Evolutionary conservation across 2,797 vertebrate species (phyloP).

Genomic region (Chrysocyon brachyurus): DNA sequence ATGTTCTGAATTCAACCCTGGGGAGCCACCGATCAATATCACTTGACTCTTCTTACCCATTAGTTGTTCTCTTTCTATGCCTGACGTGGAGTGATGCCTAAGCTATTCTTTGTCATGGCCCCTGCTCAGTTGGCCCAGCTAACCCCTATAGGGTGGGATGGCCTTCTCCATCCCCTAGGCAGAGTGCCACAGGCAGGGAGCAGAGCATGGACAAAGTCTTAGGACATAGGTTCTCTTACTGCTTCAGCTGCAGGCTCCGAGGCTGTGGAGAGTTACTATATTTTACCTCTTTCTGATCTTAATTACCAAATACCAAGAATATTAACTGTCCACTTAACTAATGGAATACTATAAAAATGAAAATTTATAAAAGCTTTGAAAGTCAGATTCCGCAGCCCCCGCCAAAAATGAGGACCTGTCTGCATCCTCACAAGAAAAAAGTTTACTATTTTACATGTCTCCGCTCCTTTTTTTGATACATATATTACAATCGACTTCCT

Average conservation of each 20-base stretch:
- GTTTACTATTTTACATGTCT: not conserved
- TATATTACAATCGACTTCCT: slow-evolving; percentile 36
- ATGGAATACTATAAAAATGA: not conserved
- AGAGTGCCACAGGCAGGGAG: not conserved
- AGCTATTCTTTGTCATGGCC: slow-evolving; percentile 74
- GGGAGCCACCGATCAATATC: slow-evolving; percentile 77
- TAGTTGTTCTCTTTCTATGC: slow-evolving; percentile 76
- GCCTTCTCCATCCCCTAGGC: not conserved
- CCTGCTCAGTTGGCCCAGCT: slow-evolving; percentile 62
- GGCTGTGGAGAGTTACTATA: not conserved
- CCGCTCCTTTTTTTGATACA: not conserved
- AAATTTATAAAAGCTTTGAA: slow-evolving; percentile 23
- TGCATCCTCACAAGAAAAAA: not conserved
- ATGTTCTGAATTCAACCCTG: slow-evolving; percentile 84
- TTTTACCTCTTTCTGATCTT: not conserved
- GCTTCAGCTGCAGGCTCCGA: not conserved
- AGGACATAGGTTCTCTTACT: not conserved
- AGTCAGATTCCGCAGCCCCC: slow-evolving; percentile 10
- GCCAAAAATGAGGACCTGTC: not conserved
- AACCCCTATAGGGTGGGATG: slow-evolving; percentile 72
- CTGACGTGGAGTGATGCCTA: slow-evolving; percentile 49
- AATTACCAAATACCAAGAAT: not conserved
- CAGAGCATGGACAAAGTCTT: not conserved
- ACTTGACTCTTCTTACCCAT: slow-evolving; percentile 80
- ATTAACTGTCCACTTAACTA: not conserved